Evolutionary conservation across 23 tunicate genomes (phyloP).

Genomic region (Oikopleura vanhoeffeni): DNA sequence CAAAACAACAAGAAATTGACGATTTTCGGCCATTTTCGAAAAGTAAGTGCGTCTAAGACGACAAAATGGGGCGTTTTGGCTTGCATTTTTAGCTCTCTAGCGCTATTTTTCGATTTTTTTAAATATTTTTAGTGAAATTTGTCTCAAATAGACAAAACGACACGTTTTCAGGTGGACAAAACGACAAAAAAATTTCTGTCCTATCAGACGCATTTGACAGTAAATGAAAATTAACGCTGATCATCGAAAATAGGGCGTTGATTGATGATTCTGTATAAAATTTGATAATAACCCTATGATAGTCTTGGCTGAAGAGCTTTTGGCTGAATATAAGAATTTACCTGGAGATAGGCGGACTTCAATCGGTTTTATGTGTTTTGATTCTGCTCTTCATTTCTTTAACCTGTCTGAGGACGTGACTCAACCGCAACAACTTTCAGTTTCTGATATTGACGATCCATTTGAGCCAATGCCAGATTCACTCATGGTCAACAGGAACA

Average conservation of each 20-base stretch:
- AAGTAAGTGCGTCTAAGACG: no score
- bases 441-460: constrained; percentile 93
- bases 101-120: no score
- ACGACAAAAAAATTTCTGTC: no score
- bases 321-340: constrained; percentile 36
- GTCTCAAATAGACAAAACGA: no score
- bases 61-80: no score
- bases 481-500: not conserved
- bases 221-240: not conserved
- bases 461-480: constrained; percentile 16
- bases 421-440: constrained; percentile 79
- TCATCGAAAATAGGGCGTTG: not conserved
- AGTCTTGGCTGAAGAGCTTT: constrained; percentile 29
- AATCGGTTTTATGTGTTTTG: constrained; percentile 78
- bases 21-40: no score
- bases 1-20: no score
- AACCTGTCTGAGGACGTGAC: constrained; percentile 44
- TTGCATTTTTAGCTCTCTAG: no score
- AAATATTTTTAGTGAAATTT: no score
- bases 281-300: no score
- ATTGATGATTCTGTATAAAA: not conserved
- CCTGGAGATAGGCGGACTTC: constrained; percentile 72
- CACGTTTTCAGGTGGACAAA: no score
- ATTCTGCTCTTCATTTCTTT: constrained; percentile 71
- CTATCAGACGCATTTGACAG: not conserved